These are phyloP conservation scores for Dichetophora obliterata DNA, from an alignment of 2,888 invertebrate species.

Conservation along the genomic window DNA sequence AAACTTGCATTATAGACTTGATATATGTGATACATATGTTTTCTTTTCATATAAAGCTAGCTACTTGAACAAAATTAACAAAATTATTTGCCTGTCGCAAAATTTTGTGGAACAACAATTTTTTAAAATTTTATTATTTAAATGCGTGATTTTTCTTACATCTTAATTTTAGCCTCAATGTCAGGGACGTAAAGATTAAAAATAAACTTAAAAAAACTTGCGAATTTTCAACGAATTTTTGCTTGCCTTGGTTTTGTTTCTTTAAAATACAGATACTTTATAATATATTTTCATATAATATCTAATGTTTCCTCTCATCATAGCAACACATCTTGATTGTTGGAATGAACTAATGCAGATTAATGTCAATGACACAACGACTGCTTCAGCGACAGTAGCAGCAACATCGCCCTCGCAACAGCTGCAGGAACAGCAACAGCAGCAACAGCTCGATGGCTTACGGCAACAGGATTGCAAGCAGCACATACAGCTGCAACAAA, in stretches of 20 bases:
- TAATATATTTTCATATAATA: not conserved
- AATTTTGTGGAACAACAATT: not conserved
- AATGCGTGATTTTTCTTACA: not conserved
- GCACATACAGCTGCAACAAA: not conserved
- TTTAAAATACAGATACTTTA: conserved; percentile 16
- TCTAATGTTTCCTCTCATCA: conserved; percentile 17
- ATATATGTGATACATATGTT: no score
- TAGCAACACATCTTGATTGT: conserved; percentile 66
- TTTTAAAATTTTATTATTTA: not conserved
- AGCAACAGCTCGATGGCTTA: conserved; percentile 50
- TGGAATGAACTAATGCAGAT: conserved; percentile 67
- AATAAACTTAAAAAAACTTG: not conserved
- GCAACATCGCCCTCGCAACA: conserved; percentile 52
- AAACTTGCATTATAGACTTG: no score
- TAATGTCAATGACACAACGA: conserved; percentile 53
- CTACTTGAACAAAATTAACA: no score
- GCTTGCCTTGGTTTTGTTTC: conserved; percentile 34
- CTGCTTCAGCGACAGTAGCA: conserved; percentile 29
- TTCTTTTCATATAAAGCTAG: conserved; percentile 27
- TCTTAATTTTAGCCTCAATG: conserved; percentile 34
- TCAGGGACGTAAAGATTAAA: conserved; percentile 41
- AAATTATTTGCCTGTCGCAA: conserved; percentile 22
- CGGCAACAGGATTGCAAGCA: conserved; percentile 45
- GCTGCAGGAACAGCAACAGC: conserved; percentile 46
- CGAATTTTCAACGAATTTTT: conserved; percentile 47